Percentiles rank a stretch among this genome's conserved stretches.
These are phyloP conservation scores for Bursaphelenchus okinawaensis DNA, from an alignment of 2,888 invertebrate genomes.

Conservation along the genomic window DNA sequence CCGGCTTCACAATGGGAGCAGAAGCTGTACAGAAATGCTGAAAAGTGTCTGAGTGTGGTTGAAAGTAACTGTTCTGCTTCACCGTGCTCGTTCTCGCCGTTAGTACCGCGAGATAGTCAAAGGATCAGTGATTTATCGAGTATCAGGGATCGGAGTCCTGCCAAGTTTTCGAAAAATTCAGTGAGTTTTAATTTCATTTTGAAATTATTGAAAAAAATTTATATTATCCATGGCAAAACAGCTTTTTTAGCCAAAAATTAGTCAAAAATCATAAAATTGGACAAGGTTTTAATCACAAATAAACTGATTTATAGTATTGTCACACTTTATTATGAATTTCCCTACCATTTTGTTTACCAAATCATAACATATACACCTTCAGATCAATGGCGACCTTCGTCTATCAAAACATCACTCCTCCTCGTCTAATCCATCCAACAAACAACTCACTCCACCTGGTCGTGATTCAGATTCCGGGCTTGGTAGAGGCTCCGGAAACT, in stretches of 20 bases:
- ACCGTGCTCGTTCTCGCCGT: neutral
- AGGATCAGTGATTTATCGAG: neutral
- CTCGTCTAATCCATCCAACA: neutral
- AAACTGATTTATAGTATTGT: too few relatives aligned
- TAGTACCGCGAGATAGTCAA: neutral
- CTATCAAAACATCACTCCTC: neutral
- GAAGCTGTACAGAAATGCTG: constrained; percentile 41
- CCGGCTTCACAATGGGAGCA: constrained; percentile 39
- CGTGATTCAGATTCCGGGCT: constrained; percentile 25
- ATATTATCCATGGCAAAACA: too few relatives aligned
- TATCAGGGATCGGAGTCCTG: constrained; percentile 1
- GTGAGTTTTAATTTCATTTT: neutral
- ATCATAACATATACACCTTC: neutral
- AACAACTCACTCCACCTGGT: constrained; percentile 10
- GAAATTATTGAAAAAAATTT: neutral
- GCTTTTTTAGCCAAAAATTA: too few relatives aligned
- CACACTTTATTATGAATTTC: too few relatives aligned
- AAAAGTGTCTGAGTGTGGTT: constrained; percentile 38
- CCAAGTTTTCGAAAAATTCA: neutral
- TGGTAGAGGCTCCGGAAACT: constrained; percentile 22
- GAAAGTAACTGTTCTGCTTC: constrained; percentile 8
- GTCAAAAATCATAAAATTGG: too few relatives aligned
- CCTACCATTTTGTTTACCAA: too few relatives aligned
- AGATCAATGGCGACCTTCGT: neutral
- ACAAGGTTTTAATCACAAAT: too few relatives aligned